Percentiles rank a stretch among this genome's conserved stretches.
phyloP scores from a whole-genome alignment of 1,140 invertebrate genomes.

The Achatina immaculata region DNA sequence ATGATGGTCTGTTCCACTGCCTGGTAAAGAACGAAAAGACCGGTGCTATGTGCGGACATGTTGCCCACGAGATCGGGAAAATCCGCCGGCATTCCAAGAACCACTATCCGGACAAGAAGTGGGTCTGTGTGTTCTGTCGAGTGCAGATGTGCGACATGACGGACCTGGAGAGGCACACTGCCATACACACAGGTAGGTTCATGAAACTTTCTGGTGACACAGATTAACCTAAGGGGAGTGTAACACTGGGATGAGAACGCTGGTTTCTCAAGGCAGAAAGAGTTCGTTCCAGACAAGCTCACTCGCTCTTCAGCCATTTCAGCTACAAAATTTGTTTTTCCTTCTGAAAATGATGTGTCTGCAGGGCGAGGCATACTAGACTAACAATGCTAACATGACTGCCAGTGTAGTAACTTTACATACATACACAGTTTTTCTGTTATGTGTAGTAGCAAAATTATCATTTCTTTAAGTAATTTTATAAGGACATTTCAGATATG shows the following conservation, averaged over 20 bases:
- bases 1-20: conserved; percentile 17
- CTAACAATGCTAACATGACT: too few relatives aligned
- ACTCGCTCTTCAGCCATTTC: neutral
- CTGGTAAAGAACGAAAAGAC: neutral
- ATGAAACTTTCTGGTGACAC: neutral
- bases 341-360: neutral
- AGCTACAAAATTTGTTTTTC: neutral
- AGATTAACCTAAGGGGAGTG: neutral
- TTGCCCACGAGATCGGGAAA: conserved; percentile 25
- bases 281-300: neutral
- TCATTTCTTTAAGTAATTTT: too few relatives aligned
- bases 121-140: conserved; percentile 36
- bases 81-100: conserved; percentile 34
- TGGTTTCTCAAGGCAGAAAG: too few relatives aligned
- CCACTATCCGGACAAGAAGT: conserved; percentile 37
- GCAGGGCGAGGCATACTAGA: neutral
- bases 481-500: too few relatives aligned
- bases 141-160: conserved; percentile 34
- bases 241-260: too few relatives aligned
- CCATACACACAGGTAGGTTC: conserved; percentile 33
- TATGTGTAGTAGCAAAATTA: too few relatives aligned
- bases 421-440: too few relatives aligned
- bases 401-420: too few relatives aligned
- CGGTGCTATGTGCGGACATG: neutral
- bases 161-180: conserved; percentile 31